These are phyloP conservation scores for Pseudocheirus occidentalis DNA, from an alignment of 2,797 vertebrate genomes.

Conservation along the genomic window DNA sequence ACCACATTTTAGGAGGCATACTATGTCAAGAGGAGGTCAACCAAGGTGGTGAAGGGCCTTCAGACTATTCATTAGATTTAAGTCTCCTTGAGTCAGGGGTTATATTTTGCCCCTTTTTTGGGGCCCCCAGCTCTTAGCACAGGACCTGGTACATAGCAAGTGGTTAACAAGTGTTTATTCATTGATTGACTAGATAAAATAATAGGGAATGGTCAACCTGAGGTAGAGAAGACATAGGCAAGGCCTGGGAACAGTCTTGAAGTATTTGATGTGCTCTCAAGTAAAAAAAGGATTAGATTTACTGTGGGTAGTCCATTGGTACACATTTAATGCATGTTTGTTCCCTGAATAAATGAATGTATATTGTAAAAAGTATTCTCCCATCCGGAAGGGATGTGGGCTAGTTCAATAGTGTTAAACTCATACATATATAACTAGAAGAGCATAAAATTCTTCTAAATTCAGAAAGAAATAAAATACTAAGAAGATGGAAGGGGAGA, in stretches of 20 bases:
- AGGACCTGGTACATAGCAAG: not conserved
- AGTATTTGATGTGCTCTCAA: not conserved
- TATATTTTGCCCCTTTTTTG: not conserved
- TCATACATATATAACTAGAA: too few species aligned
- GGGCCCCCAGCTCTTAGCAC: not conserved
- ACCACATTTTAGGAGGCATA: not conserved
- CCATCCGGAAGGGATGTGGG: not conserved
- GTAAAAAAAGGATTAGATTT: not conserved
- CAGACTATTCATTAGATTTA: not conserved
- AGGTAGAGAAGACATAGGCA: not conserved
- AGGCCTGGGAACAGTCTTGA: not conserved
- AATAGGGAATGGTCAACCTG: not conserved
- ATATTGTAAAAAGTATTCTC: not conserved
- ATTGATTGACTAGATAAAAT: not conserved
- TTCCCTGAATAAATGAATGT: not conserved
- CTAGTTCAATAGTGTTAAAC: not conserved
- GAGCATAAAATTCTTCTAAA: too few species aligned
- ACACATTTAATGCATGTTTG: not conserved
- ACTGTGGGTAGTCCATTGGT: not conserved
- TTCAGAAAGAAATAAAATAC: too few species aligned
- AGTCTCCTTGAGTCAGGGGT: not conserved
- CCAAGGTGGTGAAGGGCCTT: not conserved
- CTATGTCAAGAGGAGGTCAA: not conserved
- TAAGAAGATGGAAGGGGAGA: too few species aligned
- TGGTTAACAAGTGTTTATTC: not conserved